Evolutionary conservation across 2,888 invertebrate species (phyloP).

Genomic region (Lampropteryx suffumata): DNA sequence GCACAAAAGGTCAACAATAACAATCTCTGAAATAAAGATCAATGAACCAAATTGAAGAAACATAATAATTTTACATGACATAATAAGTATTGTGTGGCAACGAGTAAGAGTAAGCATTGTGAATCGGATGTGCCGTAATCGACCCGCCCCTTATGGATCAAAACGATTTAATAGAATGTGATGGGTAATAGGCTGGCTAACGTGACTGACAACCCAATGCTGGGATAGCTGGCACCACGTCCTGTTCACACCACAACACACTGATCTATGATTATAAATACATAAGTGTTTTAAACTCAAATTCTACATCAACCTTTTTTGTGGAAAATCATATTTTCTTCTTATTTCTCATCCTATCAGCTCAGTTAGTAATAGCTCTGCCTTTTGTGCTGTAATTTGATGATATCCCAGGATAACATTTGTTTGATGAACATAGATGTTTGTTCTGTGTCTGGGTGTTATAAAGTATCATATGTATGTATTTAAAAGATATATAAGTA

Average conservation of each 20-base stretch:
- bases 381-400: too few species aligned
- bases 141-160: slow-evolving; percentile 47
- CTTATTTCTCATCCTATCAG: too few species aligned
- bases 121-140: slow-evolving; percentile 54
- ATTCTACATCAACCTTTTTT: neutral
- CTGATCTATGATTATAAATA: slow-evolving; percentile 1
- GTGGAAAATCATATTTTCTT: too few species aligned
- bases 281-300: neutral
- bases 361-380: too few species aligned
- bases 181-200: slow-evolving; percentile 37
- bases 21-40: slow-evolving; percentile 7
- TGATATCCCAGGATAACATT: too few species aligned
- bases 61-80: slow-evolving; percentile 48
- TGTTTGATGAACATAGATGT: too few species aligned
- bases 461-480: too few species aligned
- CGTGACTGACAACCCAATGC: slow-evolving; percentile 43
- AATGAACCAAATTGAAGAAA: slow-evolving; percentile 17
- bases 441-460: too few species aligned
- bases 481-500: too few species aligned
- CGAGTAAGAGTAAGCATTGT: slow-evolving; percentile 68
- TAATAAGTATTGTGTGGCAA: slow-evolving; percentile 53
- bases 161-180: slow-evolving; percentile 31
- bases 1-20: slow-evolving; percentile 1
- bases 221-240: slow-evolving; percentile 15
- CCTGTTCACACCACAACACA: slow-evolving; percentile 14